Conservation (phyloP, 2,888 invertebrate genomes). For the Cephus sareptanus region DNA sequence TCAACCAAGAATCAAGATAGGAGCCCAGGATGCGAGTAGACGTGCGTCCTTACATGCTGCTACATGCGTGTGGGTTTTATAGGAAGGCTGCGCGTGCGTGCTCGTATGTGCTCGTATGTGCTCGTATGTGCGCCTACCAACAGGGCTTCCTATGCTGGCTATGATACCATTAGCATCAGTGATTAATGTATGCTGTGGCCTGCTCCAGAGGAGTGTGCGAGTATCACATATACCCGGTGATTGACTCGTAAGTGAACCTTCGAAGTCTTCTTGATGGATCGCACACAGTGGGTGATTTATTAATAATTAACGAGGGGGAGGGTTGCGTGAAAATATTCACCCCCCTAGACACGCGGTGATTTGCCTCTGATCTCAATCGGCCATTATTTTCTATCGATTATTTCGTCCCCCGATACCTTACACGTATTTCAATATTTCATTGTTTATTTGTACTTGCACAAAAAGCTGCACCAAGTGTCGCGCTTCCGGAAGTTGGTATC, state of each 20-base stretch:
- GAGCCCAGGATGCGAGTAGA: not conserved
- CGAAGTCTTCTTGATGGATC: too few species aligned
- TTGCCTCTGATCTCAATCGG: too few species aligned
- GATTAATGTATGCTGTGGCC: constrained; percentile 63
- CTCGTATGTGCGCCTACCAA: constrained; percentile 23
- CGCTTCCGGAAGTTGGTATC: too few species aligned
- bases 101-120: constrained; percentile 8
- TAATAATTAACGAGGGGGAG: too few species aligned
- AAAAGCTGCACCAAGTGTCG: too few species aligned
- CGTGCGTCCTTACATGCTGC: constrained; percentile 11
- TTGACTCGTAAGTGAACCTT: constrained; percentile 45
- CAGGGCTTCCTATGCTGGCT: constrained; percentile 50
- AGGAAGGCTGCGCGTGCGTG: constrained; percentile 16
- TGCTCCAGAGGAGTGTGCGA: constrained; percentile 50
- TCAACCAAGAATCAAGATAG: constrained; percentile 41
- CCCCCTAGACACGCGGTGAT: too few species aligned
- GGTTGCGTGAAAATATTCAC: too few species aligned
- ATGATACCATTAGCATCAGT: constrained; percentile 64
- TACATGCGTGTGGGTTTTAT: constrained; percentile 29
- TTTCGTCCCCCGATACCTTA: too few species aligned
- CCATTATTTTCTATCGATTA: too few species aligned
- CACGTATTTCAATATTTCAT: too few species aligned
- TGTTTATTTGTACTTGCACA: too few species aligned
- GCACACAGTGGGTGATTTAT: too few species aligned
- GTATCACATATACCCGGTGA: constrained; percentile 51